Percentiles rank a stretch among this genome's conserved stretches.
Conservation (phyloP, 1,140 invertebrate species). For the Neodiprion pinetum region DNA sequence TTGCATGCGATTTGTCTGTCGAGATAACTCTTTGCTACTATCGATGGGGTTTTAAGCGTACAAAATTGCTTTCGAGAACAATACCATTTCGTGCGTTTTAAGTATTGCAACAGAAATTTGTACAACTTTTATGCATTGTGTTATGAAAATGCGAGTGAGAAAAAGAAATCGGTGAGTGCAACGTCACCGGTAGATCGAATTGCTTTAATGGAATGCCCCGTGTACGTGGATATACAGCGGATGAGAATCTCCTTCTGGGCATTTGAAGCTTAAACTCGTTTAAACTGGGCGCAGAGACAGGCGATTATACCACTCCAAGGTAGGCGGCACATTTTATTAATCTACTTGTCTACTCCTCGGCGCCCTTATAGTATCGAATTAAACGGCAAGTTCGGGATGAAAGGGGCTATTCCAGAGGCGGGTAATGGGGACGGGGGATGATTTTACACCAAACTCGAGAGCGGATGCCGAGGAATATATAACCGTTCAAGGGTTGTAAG, state of each 20-base stretch:
- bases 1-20: too few relatives aligned
- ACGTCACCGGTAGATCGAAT: background rate
- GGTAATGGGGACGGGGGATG: background rate
- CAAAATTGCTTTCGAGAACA: too few relatives aligned
- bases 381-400: background rate
- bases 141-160: too few relatives aligned
- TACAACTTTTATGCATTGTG: too few relatives aligned
- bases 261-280: background rate
- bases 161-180: background rate
- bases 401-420: background rate
- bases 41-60: too few relatives aligned
- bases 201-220: too few relatives aligned
- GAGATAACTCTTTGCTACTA: too few relatives aligned
- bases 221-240: too few relatives aligned
- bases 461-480: too few relatives aligned
- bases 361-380: background rate
- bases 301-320: background rate
- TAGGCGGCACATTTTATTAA: background rate
- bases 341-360: background rate
- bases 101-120: too few relatives aligned
- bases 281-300: background rate
- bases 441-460: background rate
- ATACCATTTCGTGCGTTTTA: too few relatives aligned
- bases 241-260: too few relatives aligned
- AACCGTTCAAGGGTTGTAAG: background rate